Evolutionary conservation across 2,888 invertebrate genomes (phyloP).

Genomic region (Eupithecia inturbata): DNA sequence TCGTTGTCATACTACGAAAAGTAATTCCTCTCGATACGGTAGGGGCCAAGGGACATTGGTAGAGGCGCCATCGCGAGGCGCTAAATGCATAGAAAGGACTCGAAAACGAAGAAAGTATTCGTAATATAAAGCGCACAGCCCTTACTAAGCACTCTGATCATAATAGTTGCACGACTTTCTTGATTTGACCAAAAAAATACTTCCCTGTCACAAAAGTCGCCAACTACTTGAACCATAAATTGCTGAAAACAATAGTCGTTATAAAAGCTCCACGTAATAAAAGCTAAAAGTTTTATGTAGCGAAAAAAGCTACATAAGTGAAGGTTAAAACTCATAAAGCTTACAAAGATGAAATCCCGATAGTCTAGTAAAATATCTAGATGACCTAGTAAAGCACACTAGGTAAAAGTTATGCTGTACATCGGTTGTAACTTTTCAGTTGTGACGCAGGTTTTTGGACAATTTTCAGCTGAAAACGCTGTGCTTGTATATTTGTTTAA

Average conservation of each 20-base stretch:
- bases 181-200: not conserved
- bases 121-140: too few relatives aligned
- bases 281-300: not conserved
- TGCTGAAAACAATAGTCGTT: not conserved
- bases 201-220: not conserved
- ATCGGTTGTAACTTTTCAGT: slow-evolving; percentile 24
- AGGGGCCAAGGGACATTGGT: too few relatives aligned
- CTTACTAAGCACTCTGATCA: too few relatives aligned
- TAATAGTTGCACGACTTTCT: not conserved
- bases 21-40: too few relatives aligned
- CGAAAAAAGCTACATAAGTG: not conserved
- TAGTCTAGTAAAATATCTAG: not conserved
- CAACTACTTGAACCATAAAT: not conserved
- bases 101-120: too few relatives aligned
- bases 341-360: not conserved
- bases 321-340: too few relatives aligned
- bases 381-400: not conserved
- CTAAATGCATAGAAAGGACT: too few relatives aligned
- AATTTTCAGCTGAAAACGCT: not conserved
- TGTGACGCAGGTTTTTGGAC: not conserved
- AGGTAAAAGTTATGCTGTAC: slow-evolving; percentile 22
- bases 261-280: not conserved
- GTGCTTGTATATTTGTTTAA: not conserved
- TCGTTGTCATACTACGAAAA: too few relatives aligned
- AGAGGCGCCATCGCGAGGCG: too few relatives aligned